Base-by-base conservation (phyloP, 1,140 invertebrate genomes). In the Trichonephila inaurata region DNA sequence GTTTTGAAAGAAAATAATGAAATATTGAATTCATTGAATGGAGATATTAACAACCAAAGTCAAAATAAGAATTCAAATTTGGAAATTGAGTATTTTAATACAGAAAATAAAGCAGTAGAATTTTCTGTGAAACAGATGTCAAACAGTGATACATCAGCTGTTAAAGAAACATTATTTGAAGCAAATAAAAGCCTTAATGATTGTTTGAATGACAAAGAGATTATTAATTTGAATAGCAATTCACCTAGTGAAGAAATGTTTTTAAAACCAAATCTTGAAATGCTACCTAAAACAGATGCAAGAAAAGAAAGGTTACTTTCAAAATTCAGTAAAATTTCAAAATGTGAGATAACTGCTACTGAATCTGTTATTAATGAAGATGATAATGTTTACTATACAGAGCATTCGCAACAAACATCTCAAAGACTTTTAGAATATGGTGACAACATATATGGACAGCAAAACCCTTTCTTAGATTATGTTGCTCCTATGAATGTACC, bases 381-480 rank as follows among this genome's bases (percentile, higher is more conserved):
- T 61, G 69, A 88, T 28, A 85, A 81, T 64, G n/a, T 93, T 62
- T 69, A 44, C 61, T 93, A 81, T 44, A 33, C 85, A 40, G 85
- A 88, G 60, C 92, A 93, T 61, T 88, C 92, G 28, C 92, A 93
- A 51, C 85, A 93, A 82, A 93, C 92, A 44, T 93, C 92, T 40
- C 92, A 93, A 89, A 93, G 66, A 60, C 82, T 92, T 8, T 33
- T 91, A 7, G 72, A 91, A 16, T 81, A 61, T 91, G 81, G 51
- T 82, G 58, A 82, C 28, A 19, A 72, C 12, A 44, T 33, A 24
- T 19, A 72, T 24, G 18, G 21, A 24, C 72, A 89, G 5, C 19
- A 44, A 58, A 24, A 51, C 18, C 51, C 72, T 24, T 40, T 77
- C 12, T 33, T 6, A 18, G 28, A 18, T 6, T 33, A 24, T 77